A percentile compares a stretch with the other conserved stretches of the same genome.
Evolutionary conservation across 2,888 invertebrate species (phyloP).

Genomic region (Azorinus chamasolen): DNA sequence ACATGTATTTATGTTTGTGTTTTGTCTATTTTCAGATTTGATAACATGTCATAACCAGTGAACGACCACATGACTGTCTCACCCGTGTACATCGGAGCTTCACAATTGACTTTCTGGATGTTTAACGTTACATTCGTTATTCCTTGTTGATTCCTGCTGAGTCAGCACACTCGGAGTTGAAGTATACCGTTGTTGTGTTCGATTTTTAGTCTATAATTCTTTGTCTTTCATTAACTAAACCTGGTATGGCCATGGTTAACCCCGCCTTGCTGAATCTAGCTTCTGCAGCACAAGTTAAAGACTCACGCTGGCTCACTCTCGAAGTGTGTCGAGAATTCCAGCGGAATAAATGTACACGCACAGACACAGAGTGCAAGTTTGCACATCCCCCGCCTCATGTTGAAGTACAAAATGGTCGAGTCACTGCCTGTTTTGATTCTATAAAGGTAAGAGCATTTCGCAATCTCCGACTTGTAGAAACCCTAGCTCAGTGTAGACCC

Average conservation of each 20-base stretch:
- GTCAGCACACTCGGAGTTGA: not conserved
- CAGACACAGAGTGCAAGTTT: constrained; percentile 99
- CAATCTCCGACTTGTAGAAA: no score
- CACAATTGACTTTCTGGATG: constrained; percentile 1
- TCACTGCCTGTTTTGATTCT: constrained; percentile 99
- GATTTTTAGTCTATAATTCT: constrained; percentile 38
- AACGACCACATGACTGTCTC: constrained; percentile 4
- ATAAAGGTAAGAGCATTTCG: constrained; percentile 97
- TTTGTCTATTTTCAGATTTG: not conserved
- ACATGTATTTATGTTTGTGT: no score
- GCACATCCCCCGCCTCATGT: constrained; percentile 99
- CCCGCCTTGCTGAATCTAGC: constrained; percentile 70
- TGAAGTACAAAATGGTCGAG: constrained; percentile 99
- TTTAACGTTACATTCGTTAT: not conserved
- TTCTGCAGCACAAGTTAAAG: constrained; percentile 89
- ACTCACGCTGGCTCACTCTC: constrained; percentile 99
- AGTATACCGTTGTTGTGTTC: constrained; percentile 59
- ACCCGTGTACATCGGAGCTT: not conserved
- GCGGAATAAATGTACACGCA: constrained; percentile 99
- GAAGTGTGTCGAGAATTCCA: constrained; percentile 99
- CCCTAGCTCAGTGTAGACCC: no score
- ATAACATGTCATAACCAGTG: not conserved
- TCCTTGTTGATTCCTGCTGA: not conserved
- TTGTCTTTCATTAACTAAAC: constrained; percentile 59
- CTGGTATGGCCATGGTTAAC: constrained; percentile 82